Evolutionary conservation across 2,797 vertebrate species (phyloP).

Genomic region (Tangara arthus): DNA sequence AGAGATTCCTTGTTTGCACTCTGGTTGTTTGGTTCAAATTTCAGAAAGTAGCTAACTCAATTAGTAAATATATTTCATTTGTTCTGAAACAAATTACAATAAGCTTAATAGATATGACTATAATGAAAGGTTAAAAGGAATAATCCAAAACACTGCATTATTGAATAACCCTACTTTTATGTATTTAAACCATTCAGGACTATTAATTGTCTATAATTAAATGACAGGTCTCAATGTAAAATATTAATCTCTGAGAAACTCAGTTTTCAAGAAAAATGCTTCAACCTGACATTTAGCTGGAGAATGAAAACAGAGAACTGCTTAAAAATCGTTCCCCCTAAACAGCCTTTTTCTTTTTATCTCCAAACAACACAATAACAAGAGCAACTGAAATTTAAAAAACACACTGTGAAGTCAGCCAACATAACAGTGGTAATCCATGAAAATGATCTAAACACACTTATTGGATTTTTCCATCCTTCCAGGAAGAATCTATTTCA

Average conservation of each 20-base stretch:
- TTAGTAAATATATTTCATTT: neutral
- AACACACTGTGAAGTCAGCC: neutral
- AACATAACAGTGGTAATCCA: neutral
- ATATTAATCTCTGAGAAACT: neutral
- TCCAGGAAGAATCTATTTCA: neutral
- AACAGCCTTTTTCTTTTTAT: neutral
- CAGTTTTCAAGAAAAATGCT: neutral
- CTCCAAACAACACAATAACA: neutral
- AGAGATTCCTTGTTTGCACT: neutral
- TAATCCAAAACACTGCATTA: neutral
- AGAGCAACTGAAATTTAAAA: neutral
- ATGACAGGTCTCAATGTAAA: neutral
- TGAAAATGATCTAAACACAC: neutral
- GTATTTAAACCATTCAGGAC: neutral
- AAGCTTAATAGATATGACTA: neutral
- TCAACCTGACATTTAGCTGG: neutral
- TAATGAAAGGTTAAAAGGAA: slow-evolving; percentile 15
- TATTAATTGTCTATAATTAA: slow-evolving; percentile 28
- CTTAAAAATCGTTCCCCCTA: neutral
- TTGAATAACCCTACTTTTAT: neutral
- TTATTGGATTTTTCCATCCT: neutral
- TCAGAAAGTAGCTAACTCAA: neutral
- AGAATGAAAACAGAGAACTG: neutral
- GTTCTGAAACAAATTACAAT: neutral
- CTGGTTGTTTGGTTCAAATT: neutral